Conservation (phyloP, 1,140 invertebrate species). For the Microplitis mediator region DNA sequence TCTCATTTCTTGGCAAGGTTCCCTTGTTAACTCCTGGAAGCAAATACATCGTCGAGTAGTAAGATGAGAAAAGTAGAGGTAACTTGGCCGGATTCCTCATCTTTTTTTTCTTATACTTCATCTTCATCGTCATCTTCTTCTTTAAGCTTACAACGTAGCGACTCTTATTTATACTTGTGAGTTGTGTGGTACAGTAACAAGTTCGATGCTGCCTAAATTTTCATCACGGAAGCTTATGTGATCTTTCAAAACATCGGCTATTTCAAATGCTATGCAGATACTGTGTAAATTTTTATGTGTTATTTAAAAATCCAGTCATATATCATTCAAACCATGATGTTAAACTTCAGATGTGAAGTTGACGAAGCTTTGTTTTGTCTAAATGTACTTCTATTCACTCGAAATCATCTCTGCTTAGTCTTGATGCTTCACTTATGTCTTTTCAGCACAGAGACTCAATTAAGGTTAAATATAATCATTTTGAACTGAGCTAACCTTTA, state of each 20-base stretch:
- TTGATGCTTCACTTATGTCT: too few relatives aligned
- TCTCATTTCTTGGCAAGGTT: conserved; percentile 53
- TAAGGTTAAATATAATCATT: too few relatives aligned
- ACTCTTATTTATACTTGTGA: background rate
- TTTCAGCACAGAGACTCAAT: too few relatives aligned
- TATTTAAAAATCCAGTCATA: too few relatives aligned
- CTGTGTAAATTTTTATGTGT: background rate
- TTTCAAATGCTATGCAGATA: background rate
- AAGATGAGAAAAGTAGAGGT: conserved; percentile 27
- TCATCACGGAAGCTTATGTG: background rate
- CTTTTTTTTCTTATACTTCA: background rate
- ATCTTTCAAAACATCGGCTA: background rate
- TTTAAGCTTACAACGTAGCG: background rate
- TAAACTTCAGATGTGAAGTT: too few relatives aligned
- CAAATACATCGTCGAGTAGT: conserved; percentile 32
- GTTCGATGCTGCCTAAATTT: conserved; percentile 26
- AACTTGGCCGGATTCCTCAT: conserved; percentile 37
- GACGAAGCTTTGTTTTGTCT: too few relatives aligned
- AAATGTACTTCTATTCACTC: too few relatives aligned
- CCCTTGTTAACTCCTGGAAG: conserved; percentile 46
- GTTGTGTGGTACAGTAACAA: conserved; percentile 3
- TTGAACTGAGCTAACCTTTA: too few relatives aligned
- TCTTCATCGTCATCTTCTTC: too few relatives aligned
- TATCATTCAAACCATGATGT: too few relatives aligned
- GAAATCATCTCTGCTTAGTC: too few relatives aligned